Conservation (phyloP, 2,888 invertebrate species). For the Cremastinae sp. region DNA sequence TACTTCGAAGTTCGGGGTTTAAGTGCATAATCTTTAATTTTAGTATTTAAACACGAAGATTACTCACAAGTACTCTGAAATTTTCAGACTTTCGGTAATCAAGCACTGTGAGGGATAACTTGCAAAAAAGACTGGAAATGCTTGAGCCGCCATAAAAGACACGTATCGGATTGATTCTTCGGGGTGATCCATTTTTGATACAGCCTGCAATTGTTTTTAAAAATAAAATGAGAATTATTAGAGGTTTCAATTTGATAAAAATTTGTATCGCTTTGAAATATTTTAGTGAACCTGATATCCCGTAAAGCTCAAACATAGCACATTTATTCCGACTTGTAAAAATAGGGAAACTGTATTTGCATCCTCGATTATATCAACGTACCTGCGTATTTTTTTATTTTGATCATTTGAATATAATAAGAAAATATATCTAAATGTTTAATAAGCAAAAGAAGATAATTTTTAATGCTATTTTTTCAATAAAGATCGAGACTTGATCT, state of each 20-base stretch:
- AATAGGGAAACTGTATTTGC: slow-evolving; percentile 67
- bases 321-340: slow-evolving; percentile 67
- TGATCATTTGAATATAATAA: too few relatives aligned
- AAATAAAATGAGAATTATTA: too few relatives aligned
- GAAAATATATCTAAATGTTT: too few relatives aligned
- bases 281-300: slow-evolving; percentile 68
- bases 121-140: slow-evolving; percentile 62
- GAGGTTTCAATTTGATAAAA: too few relatives aligned
- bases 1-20: too few relatives aligned
- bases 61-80: slow-evolving; percentile 66
- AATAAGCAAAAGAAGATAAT: too few relatives aligned
- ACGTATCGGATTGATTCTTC: slow-evolving; percentile 64
- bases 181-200: slow-evolving; percentile 50
- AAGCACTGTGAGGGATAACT: slow-evolving; percentile 70
- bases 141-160: slow-evolving; percentile 64
- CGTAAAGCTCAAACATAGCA: slow-evolving; percentile 69
- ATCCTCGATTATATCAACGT: slow-evolving; percentile 62
- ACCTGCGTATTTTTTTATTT: too few relatives aligned
- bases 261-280: too few relatives aligned
- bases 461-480: not conserved
- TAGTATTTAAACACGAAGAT: not conserved
- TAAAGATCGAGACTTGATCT: not conserved
- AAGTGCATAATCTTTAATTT: too few relatives aligned
- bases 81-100: slow-evolving; percentile 62
- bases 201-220: too few relatives aligned